Evolutionary conservation across 2,888 invertebrate genomes (phyloP).

Genomic region (Drosophila macrospina): DNA sequence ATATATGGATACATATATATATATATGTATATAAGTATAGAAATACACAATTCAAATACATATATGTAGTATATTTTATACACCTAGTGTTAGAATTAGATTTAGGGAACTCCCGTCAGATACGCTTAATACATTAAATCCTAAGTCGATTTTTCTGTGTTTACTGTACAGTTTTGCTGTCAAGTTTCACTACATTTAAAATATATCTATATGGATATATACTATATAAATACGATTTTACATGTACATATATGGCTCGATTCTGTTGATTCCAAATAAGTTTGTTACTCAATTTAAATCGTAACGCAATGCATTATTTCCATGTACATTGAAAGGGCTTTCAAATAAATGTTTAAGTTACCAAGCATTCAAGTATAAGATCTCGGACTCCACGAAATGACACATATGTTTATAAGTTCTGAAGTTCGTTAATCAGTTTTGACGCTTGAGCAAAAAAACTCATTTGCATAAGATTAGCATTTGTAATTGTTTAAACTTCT

Average conservation of each 20-base stretch:
- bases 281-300: constrained; percentile 41
- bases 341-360: constrained; percentile 55
- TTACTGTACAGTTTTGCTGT: constrained; percentile 17
- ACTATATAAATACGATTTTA: background rate
- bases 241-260: constrained; percentile 13
- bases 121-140: constrained; percentile 59
- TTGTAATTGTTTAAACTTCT: constrained; percentile 23
- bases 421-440: constrained; percentile 19
- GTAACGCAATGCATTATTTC: constrained; percentile 22
- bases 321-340: background rate
- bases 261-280: constrained; percentile 35
- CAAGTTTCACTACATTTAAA: background rate
- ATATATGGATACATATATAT: constrained; percentile 1
- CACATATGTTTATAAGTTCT: background rate
- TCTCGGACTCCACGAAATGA: constrained; percentile 12
- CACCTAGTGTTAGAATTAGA: constrained; percentile 57
- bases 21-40: constrained; percentile 12
- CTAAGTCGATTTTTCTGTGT: constrained; percentile 48
- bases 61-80: constrained; percentile 13
- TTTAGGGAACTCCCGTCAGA: constrained; percentile 44
- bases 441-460: constrained; percentile 42
- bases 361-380: constrained; percentile 29
- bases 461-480: constrained; percentile 19
- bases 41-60: constrained; percentile 12
- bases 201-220: background rate